Evolutionary conservation across 2,797 vertebrate species (phyloP).

Genomic region (Astyanax mexicanus): DNA sequence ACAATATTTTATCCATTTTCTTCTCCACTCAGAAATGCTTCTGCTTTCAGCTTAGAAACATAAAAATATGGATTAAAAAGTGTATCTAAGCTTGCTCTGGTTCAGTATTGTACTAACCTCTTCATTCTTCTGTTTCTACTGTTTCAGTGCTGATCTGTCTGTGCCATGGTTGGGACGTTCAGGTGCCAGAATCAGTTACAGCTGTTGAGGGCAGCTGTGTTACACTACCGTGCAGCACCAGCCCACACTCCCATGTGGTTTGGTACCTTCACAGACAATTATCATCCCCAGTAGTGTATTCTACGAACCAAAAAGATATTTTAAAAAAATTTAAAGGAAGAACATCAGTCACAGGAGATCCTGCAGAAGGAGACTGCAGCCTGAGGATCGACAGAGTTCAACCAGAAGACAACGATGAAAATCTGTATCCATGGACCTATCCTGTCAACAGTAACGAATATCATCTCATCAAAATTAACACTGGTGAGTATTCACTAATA

Average conservation of each 20-base stretch:
- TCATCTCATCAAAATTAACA: neutral
- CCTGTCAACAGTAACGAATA: neutral
- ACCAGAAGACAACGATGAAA: slow-evolving; percentile 40
- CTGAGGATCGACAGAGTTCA: slow-evolving; percentile 53
- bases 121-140: neutral
- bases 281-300: slow-evolving; percentile 51
- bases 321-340: slow-evolving; percentile 52
- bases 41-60: too few relatives aligned
- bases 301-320: fast-evolving
- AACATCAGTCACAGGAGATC: slow-evolving; percentile 50
- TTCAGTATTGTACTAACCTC: too few relatives aligned
- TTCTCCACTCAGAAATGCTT: too few relatives aligned
- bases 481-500: too few relatives aligned
- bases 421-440: slow-evolving; percentile 19
- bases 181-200: slow-evolving; percentile 32
- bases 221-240: slow-evolving; percentile 61
- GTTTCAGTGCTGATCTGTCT: slow-evolving; percentile 30
- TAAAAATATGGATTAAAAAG: too few relatives aligned
- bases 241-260: slow-evolving; percentile 16
- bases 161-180: slow-evolving; percentile 35
- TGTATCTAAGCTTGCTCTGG: too few relatives aligned
- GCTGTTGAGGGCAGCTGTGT: slow-evolving; percentile 64
- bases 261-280: slow-evolving; percentile 57
- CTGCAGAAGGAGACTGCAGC: slow-evolving; percentile 61
- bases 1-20: too few relatives aligned